These are phyloP conservation scores for Drosophila maculinotata DNA, from an alignment of 2,888 invertebrate genomes.

Conservation along the genomic window DNA sequence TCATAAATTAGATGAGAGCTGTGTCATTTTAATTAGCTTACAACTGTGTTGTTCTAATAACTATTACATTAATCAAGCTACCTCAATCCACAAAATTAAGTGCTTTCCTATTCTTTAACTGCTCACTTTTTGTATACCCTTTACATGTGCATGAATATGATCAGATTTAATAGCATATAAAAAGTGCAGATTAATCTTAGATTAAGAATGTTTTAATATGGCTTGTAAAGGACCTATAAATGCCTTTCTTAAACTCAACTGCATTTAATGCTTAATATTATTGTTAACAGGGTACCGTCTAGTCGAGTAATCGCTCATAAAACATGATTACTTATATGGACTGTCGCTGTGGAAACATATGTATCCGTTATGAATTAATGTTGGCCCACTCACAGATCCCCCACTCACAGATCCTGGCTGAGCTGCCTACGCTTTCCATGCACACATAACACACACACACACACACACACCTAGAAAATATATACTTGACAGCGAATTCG, in stretches of 20 bases:
- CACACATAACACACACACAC: too few relatives aligned
- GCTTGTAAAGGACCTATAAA: too few relatives aligned
- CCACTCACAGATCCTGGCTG: constrained; percentile 1
- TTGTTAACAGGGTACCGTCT: not conserved
- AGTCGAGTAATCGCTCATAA: not conserved
- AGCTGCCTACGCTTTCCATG: not conserved
- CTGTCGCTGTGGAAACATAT: constrained; percentile 29
- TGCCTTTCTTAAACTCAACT: too few relatives aligned
- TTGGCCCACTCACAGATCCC: constrained; percentile 6
- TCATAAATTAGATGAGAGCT: constrained; percentile 9
- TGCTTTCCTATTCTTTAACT: too few relatives aligned
- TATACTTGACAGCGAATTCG: constrained; percentile 29
- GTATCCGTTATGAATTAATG: constrained; percentile 42
- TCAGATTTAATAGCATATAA: too few relatives aligned
- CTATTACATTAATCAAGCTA: constrained; percentile 24
- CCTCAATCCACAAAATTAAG: not conserved
- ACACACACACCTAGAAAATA: too few relatives aligned
- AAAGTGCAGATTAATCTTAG: too few relatives aligned
- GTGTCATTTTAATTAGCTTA: constrained; percentile 8
- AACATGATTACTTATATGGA: not conserved
- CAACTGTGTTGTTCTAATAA: not conserved
- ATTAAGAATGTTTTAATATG: too few relatives aligned
- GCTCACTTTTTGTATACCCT: constrained; percentile 3
- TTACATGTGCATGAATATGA: too few relatives aligned
- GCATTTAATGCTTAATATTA: too few relatives aligned